These are phyloP conservation scores for Amiota communis DNA, from an alignment of 2,888 invertebrate species.

Conservation along the genomic window DNA sequence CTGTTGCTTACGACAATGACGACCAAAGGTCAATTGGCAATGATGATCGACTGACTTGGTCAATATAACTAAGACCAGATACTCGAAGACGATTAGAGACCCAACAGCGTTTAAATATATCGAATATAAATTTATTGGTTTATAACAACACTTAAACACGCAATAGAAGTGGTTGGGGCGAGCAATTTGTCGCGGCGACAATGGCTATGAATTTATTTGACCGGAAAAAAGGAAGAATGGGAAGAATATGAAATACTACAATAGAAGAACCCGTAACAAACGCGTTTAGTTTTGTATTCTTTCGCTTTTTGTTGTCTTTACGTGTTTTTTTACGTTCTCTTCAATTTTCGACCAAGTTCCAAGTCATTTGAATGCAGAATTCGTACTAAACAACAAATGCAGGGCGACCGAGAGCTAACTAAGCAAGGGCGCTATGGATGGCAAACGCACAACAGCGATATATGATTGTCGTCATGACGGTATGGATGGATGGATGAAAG, in stretches of 20 bases:
- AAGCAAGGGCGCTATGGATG: slow-evolving; percentile 17
- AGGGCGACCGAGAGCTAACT: slow-evolving; percentile 25
- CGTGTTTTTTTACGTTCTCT: not conserved
- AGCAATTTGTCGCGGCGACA: too few relatives aligned
- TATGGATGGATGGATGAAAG: not conserved
- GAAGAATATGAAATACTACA: not conserved
- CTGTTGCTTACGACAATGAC: too few relatives aligned
- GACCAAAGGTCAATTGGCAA: too few relatives aligned
- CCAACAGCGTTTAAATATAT: too few relatives aligned
- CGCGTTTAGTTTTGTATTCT: slow-evolving; percentile 19
- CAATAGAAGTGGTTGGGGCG: too few relatives aligned
- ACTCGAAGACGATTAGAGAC: too few relatives aligned
- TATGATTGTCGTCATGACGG: not conserved
- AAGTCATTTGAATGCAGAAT: slow-evolving; percentile 62
- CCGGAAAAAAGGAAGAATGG: not conserved
- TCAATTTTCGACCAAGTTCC: slow-evolving; percentile 36
- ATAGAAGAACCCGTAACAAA: not conserved
- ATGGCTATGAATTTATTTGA: not conserved
- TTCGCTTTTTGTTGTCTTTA: slow-evolving; percentile 8
- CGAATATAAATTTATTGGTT: too few relatives aligned
- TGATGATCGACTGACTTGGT: too few relatives aligned
- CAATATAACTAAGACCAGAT: too few relatives aligned
- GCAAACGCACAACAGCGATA: not conserved
- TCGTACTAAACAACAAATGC: slow-evolving; percentile 56
- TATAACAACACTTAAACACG: too few relatives aligned